Conservation (phyloP, 2,888 invertebrate species). For the Rhimphoctona megacephalus region DNA sequence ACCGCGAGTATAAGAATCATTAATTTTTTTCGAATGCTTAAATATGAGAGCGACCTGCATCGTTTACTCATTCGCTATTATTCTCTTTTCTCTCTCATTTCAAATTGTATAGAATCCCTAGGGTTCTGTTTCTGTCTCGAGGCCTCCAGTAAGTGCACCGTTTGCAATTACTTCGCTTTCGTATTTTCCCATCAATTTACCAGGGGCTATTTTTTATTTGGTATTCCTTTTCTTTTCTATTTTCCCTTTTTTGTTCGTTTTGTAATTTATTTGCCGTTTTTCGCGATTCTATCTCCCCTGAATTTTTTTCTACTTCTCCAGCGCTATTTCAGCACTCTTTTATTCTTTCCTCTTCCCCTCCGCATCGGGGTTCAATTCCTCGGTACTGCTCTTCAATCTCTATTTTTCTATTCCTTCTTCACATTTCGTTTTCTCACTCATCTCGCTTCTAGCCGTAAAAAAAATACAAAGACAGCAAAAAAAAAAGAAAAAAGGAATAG, state of each 20-base stretch:
- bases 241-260: slow-evolving; percentile 8
- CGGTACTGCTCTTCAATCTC: slow-evolving; percentile 34
- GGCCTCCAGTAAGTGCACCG: slow-evolving; percentile 63
- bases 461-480: slow-evolving; percentile 14
- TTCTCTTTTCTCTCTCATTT: background rate
- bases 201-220: slow-evolving; percentile 1
- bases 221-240: slow-evolving; percentile 14
- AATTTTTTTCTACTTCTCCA: slow-evolving; percentile 41
- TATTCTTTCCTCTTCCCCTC: slow-evolving; percentile 26
- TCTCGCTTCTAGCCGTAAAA: slow-evolving; percentile 22
- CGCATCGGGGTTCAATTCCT: slow-evolving; percentile 1
- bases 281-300: slow-evolving; percentile 8
- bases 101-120: background rate
- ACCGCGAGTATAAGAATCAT: background rate
- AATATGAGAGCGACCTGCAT: slow-evolving; percentile 9
- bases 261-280: slow-evolving; percentile 7
- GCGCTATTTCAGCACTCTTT: slow-evolving; percentile 36
- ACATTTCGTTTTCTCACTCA: slow-evolving; percentile 30
- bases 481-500: slow-evolving; percentile 12
- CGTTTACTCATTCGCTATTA: background rate
- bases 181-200: slow-evolving; percentile 62
- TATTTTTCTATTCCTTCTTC: slow-evolving; percentile 35
- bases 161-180: slow-evolving; percentile 70
- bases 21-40: background rate
- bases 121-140: slow-evolving; percentile 24